Conservation (phyloP, 2,888 invertebrate genomes). For the Eupithecia insigniata region DNA sequence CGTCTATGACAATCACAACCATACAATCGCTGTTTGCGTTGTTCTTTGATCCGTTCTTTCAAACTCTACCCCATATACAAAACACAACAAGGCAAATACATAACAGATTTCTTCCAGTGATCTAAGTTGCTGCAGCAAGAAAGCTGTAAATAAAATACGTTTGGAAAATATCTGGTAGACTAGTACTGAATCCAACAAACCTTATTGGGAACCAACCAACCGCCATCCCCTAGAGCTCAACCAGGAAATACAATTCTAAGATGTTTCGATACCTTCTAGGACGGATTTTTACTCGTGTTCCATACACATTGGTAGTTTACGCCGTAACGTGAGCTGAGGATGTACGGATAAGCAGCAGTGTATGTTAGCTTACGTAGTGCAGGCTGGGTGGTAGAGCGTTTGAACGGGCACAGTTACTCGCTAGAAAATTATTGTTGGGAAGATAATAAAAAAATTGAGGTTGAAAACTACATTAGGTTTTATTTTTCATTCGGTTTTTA, state of each 20-base stretch:
- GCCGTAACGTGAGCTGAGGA: slow-evolving; percentile 51
- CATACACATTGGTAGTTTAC: slow-evolving; percentile 60
- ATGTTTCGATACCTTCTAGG: slow-evolving; percentile 40
- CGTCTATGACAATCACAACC: neutral
- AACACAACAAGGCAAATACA: neutral
- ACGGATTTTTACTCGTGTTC: slow-evolving; percentile 46
- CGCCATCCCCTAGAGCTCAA: slow-evolving; percentile 39
- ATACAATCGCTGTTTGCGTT: too few relatives aligned
- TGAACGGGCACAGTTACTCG: neutral
- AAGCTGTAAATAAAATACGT: slow-evolving; percentile 18
- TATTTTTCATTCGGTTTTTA: neutral
- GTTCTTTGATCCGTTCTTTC: neutral
- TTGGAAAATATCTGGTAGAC: slow-evolving; percentile 23
- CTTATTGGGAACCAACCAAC: slow-evolving; percentile 35
- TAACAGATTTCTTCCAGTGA: neutral
- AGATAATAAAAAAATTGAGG: neutral
- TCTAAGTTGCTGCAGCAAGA: neutral
- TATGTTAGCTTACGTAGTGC: slow-evolving; percentile 20
- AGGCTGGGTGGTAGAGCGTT: neutral
- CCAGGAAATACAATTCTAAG: slow-evolving; percentile 41
- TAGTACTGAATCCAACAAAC: slow-evolving; percentile 33
- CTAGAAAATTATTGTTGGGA: neutral
- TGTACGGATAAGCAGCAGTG: slow-evolving; percentile 49
- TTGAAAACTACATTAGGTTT: neutral
- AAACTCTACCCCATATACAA: too few relatives aligned